Conservation (phyloP, 2,113 vertebrate genomes). For the Rissa tridactyla region DNA sequence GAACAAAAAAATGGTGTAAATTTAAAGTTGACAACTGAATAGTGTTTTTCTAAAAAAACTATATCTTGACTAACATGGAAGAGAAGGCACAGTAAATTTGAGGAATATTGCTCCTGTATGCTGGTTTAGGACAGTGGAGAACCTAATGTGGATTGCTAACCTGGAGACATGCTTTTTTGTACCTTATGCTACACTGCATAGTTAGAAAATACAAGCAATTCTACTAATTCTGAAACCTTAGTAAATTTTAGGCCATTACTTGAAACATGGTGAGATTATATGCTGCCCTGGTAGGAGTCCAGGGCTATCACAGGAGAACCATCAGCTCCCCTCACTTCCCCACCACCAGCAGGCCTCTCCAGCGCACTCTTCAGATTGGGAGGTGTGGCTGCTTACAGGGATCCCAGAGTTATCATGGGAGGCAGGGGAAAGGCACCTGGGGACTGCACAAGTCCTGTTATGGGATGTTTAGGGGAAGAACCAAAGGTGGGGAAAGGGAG, state of each 20-base stretch:
- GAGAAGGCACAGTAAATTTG: neutral
- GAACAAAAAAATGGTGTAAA: neutral
- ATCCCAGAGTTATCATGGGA: neutral
- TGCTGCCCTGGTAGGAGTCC: neutral
- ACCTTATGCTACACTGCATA: neutral
- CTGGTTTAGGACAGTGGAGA: neutral
- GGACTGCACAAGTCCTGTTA: neutral
- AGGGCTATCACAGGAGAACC: neutral
- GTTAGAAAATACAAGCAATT: neutral
- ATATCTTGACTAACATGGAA: neutral
- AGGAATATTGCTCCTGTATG: neutral
- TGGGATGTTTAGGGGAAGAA: neutral
- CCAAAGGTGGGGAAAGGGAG: neutral
- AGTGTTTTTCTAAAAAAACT: neutral
- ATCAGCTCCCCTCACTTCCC: accelerated
- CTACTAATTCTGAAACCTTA: neutral
- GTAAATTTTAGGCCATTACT: neutral
- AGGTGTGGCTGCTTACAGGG: accelerated
- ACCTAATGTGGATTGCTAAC: neutral
- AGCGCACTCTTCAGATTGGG: neutral
- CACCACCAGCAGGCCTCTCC: neutral
- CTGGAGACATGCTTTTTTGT: neutral
- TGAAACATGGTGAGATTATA: neutral
- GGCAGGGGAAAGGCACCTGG: neutral
- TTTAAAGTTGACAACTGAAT: neutral